phyloP scores from a whole-genome alignment of 2,888 invertebrate genomes.

The Drosophila melanosoma region DNA sequence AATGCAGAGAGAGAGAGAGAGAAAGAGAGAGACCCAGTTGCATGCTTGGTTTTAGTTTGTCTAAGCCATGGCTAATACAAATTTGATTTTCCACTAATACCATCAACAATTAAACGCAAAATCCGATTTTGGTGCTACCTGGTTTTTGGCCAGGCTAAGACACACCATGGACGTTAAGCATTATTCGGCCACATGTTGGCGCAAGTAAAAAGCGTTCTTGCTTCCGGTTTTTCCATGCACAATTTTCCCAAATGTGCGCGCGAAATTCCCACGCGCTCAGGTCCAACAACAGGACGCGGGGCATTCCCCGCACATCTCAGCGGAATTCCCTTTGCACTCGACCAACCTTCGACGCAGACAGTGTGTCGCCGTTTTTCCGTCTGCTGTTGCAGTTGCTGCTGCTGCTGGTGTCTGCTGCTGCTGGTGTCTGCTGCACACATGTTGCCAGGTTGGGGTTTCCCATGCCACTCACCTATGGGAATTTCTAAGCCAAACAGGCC shows the following conservation, averaged over 20 bases:
- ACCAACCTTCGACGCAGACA: slow-evolving; percentile 42
- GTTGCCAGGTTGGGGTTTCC: slow-evolving; percentile 70
- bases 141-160: slow-evolving; percentile 24
- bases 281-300: slow-evolving; percentile 36
- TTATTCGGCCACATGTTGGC: slow-evolving; percentile 73
- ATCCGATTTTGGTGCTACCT: slow-evolving; percentile 60
- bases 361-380: slow-evolving; percentile 60
- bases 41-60: not conserved
- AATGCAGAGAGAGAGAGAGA: too few species aligned
- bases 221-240: slow-evolving; percentile 74
- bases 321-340: slow-evolving; percentile 73
- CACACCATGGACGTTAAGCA: not conserved
- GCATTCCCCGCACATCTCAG: slow-evolving; percentile 63
- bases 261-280: slow-evolving; percentile 78
- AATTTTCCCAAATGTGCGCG: slow-evolving; percentile 67
- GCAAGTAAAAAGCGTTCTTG: slow-evolving; percentile 61
- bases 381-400: not conserved
- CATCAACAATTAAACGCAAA: slow-evolving; percentile 80
- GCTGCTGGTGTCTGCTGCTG: slow-evolving; percentile 32
- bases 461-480: slow-evolving; percentile 65
- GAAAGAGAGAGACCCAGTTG: not conserved
- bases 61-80: slow-evolving; percentile 50
- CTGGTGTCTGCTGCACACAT: slow-evolving; percentile 76
- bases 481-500: slow-evolving; percentile 65
- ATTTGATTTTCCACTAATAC: slow-evolving; percentile 80